A percentile compares a stretch with the other conserved stretches of the same genome.
Evolutionary conservation across 2,888 invertebrate genomes (phyloP).

Genomic region (Lordiphosa andalusiaca): DNA sequence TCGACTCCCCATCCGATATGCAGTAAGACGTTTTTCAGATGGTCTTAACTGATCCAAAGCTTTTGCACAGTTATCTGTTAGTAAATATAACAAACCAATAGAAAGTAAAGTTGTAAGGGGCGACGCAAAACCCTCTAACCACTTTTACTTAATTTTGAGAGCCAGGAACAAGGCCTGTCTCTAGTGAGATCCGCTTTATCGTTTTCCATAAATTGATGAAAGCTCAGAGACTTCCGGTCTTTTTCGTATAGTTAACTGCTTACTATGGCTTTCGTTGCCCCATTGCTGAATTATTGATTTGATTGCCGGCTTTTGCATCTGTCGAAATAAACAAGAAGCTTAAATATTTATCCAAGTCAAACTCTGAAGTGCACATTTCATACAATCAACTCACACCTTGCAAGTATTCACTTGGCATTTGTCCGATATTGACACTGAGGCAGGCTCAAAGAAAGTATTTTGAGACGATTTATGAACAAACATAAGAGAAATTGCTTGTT

Average conservation of each 20-base stretch:
- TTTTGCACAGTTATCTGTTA: no score
- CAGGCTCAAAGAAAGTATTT: slow-evolving; percentile 14
- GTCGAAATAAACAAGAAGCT: slow-evolving; percentile 7
- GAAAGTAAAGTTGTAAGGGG: no score
- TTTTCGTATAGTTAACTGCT: slow-evolving; percentile 1
- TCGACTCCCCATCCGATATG: no score
- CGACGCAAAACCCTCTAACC: no score
- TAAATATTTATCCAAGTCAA: slow-evolving; percentile 42
- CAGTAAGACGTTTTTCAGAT: no score
- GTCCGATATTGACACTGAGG: background rate
- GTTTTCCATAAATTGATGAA: slow-evolving; percentile 2
- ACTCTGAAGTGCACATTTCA: slow-evolving; percentile 27
- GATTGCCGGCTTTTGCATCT: slow-evolving; percentile 8
- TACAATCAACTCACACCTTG: slow-evolving; percentile 19
- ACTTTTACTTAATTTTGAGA: background rate
- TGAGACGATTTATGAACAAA: slow-evolving; percentile 25
- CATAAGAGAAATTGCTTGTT: slow-evolving; percentile 36
- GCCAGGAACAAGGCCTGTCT: slow-evolving; percentile 1
- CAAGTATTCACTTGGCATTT: slow-evolving; percentile 16
- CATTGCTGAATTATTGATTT: background rate
- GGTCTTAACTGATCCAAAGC: no score
- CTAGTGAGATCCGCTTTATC: background rate
- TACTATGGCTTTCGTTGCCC: background rate
- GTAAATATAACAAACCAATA: no score
- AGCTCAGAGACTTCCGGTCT: slow-evolving; percentile 2